Evolutionary conservation across 2,113 vertebrate genomes (phyloP).

Genomic region (Lycaon pictus): DNA sequence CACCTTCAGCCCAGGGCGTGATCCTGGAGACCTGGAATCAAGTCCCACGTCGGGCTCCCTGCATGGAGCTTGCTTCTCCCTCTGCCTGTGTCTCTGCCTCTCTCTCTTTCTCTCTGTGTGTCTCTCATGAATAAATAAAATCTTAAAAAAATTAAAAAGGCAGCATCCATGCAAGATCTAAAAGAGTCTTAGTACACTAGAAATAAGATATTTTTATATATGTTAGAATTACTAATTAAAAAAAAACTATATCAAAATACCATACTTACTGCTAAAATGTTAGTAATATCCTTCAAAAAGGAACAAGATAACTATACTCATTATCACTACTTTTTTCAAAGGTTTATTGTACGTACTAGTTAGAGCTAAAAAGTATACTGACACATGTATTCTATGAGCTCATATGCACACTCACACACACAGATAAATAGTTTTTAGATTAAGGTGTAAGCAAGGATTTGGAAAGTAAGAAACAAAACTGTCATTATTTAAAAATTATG

Average conservation of each 20-base stretch:
- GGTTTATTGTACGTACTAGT: neutral
- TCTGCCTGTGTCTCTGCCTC: too few species aligned
- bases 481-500: neutral
- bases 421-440: neutral
- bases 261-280: neutral
- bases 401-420: neutral
- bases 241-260: neutral
- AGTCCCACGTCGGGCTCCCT: too few species aligned
- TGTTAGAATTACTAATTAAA: neutral
- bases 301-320: neutral
- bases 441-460: neutral
- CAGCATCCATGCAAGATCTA: neutral
- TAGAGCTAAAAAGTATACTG: neutral
- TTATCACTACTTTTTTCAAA: neutral
- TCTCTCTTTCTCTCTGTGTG: too few species aligned
- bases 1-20: too few species aligned
- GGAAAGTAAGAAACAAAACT: neutral
- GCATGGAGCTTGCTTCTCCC: too few species aligned
- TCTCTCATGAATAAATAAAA: too few species aligned
- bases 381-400: neutral
- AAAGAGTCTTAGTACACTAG: neutral
- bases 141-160: neutral
- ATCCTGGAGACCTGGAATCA: too few species aligned
- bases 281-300: neutral
- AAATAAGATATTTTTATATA: neutral